Percentiles rank a stretch among this genome's conserved stretches.
These are phyloP conservation scores for Cantharis flavilabris DNA, from an alignment of 2,888 invertebrate species.

Conservation along the genomic window DNA sequence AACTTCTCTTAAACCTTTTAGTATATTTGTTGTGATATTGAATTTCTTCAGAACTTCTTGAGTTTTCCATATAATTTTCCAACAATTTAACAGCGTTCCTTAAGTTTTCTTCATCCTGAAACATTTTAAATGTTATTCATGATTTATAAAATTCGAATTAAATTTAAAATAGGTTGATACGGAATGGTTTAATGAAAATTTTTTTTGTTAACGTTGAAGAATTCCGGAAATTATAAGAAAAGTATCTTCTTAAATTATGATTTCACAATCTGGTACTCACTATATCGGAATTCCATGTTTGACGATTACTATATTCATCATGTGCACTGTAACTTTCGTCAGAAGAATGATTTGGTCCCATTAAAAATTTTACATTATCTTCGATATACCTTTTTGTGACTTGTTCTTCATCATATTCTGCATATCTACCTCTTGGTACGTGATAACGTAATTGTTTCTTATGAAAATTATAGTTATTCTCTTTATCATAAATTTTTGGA, in stretches of 20 bases:
- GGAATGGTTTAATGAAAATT: no score
- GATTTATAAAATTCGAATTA: no score
- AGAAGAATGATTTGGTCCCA: background rate
- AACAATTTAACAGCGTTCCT: background rate
- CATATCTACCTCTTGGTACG: background rate
- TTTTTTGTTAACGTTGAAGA: no score
- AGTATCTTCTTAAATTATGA: no score
- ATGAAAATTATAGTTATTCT: background rate
- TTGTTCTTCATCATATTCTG: background rate
- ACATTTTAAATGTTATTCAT: no score
- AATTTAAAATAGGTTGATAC: no score
- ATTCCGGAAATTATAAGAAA: no score
- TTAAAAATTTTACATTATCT: background rate
- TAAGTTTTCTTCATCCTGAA: background rate
- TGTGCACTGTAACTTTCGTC: background rate
- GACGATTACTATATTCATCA: background rate
- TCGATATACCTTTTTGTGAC: slow-evolving; percentile 10
- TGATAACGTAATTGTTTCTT: background rate
- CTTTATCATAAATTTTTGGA: slow-evolving; percentile 36
- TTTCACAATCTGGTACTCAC: background rate
- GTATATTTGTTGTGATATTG: background rate
- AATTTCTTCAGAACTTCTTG: background rate
- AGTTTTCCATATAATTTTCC: background rate
- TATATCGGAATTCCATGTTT: background rate
- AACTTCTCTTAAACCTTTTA: background rate